These are phyloP conservation scores for Coronaproctus castanopsis DNA, from an alignment of 2,888 invertebrate species.

Conservation along the genomic window DNA sequence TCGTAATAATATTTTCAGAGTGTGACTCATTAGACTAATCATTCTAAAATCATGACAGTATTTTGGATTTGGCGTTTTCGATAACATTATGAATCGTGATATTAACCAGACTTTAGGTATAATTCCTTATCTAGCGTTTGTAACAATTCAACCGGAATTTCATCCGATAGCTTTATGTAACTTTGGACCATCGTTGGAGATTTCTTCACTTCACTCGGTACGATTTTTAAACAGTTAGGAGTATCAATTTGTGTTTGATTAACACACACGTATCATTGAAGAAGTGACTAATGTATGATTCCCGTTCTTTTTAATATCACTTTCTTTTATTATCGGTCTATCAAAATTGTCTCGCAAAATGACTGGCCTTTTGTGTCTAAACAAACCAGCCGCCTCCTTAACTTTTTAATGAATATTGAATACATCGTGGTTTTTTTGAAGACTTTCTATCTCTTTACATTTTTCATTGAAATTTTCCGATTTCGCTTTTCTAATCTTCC, in stretches of 20 bases:
- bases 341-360: not conserved
- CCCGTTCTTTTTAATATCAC: not conserved
- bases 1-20: no score
- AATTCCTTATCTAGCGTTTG: not conserved
- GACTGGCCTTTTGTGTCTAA: not conserved
- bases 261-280: not conserved
- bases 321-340: no score
- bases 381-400: not conserved
- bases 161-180: not conserved
- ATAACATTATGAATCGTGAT: no score
- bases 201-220: not conserved
- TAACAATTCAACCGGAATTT: not conserved
- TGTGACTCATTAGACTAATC: no score
- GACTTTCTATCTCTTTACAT: not conserved
- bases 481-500: not conserved
- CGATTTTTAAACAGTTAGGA: not conserved
- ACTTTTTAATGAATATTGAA: not conserved
- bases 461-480: not conserved
- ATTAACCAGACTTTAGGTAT: no score
- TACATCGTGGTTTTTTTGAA: not conserved
- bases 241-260: not conserved
- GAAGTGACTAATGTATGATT: not conserved
- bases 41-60: no score
- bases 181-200: not conserved
- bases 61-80: no score